Base-by-base conservation (phyloP, 2,797 vertebrate genomes). In the Sphenopsis melanotis region DNA sequence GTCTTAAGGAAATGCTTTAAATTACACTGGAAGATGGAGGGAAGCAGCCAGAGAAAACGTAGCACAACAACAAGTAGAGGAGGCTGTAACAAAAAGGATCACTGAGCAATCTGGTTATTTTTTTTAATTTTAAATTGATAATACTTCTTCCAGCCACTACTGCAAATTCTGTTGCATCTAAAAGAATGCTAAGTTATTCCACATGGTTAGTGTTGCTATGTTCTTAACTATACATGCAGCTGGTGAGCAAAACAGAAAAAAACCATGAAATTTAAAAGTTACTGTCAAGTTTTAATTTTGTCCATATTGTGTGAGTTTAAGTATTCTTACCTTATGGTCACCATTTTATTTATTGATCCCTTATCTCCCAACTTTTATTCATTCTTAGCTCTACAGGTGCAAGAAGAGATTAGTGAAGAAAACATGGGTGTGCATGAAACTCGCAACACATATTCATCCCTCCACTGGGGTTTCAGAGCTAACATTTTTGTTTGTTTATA, bases 311-410 rank as follows among this genome's bases (percentile, higher is more conserved):
- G 3, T 56, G 46, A 85, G 23, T 39, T 83, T 42, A 92, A 78
- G 20, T 47, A 66, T 34, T 92, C 55, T 71, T 80, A 91, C 72
- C 71, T 77, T 77, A 47, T 11, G 64, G 61, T 42, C 72, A 78
- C 32, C 15, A 64, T 86, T 83, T 87, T 77, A 90, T 42, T 80
- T 85, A 87, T 27, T 3, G 0, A 63, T 79, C 52, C 63, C 81
- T 79, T 87, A 76, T 36, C 32, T 89, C 87, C 47, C 63, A 88
- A 66, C 24, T 90, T 76, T 61, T 88, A 87, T 14, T 78, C 50
- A 66, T 37, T 87, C 75, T 90, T 94, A 94, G 78, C 34, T 92
- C 72, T 84, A 87, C 11, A 89, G 84, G 50, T 82, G 41, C 56
- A 81, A 91, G 86, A 80, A 92, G 19, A 88, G 47, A 87, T 79